Base-by-base conservation (phyloP, 1,140 invertebrate genomes). In the Drosophila mojavensis region DNA sequence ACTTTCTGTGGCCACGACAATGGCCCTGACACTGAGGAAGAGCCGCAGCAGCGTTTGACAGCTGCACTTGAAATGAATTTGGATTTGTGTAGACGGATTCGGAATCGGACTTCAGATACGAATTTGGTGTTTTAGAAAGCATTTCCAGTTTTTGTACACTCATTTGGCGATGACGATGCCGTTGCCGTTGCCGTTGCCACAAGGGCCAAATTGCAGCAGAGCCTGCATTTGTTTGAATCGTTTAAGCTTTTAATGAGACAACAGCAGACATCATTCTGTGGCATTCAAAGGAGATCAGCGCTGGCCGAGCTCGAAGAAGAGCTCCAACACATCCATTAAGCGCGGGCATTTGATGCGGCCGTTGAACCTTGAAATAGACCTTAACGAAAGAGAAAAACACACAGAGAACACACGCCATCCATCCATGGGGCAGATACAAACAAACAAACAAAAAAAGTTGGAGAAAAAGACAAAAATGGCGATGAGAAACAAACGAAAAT, bases 301-400 rank as follows among this genome's bases (percentile, higher is more conserved):
- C 36, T 59, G 20, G 47, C 36, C 53, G 59, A 55, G 50, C 33
- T 45, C 9, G 63, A 43, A 58, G 54, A 55, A 48, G 54, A 55
- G 47, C 43, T 47, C 51, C 43, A 67, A 45, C 58, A 63, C 51
- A 67, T 79, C 55, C 58, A 60, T 60, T 60, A 60, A 24, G 43
- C 75, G 45, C 51, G 54, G 61, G 48, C 67, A 63, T 72, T 58
- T 71, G 79, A 73, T 86, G 79, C 79, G 83, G 83, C 64, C 83
- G 54, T 88, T 86, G 83, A 86, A 86, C 83, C 83, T 88, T 86
- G 67, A 82, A 81, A 86, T 79, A 86, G 58, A 86, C 78, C 82
- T 74, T 70, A 72, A 59, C 62, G 70, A 81, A 73, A 80, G 81
- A 86, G 67, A 85, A 79, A 85, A 81, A 64, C 64, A 74, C 55